A percentile compares a stretch with the other conserved stretches of the same genome.
phyloP scores from a whole-genome alignment of 2,888 invertebrate species.

The Electrophaes corylata region DNA sequence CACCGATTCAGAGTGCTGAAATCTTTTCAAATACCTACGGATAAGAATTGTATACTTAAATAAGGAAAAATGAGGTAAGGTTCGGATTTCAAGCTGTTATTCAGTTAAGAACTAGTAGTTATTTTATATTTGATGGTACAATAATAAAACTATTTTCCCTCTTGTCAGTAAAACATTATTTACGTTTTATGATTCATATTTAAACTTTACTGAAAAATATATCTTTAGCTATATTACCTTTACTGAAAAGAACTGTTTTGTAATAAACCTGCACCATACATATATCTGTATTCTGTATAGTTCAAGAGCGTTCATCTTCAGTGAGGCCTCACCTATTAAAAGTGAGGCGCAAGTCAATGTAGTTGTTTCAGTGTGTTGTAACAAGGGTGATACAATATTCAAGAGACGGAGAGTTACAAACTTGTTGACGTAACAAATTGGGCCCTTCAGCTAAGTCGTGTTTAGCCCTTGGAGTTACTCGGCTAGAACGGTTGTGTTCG shows the following conservation, averaged over 20 bases:
- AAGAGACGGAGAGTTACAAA: slow-evolving; percentile 21
- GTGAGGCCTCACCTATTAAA: background rate
- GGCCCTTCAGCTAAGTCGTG: slow-evolving; percentile 29
- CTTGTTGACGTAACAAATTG: slow-evolving; percentile 33
- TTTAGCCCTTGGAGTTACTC: slow-evolving; percentile 18
- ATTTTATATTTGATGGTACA: too few species aligned
- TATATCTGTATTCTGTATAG: too few species aligned
- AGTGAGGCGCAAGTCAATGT: background rate
- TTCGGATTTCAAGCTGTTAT: background rate
- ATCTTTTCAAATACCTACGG: background rate
- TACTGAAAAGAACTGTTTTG: too few species aligned
- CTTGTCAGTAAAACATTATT: too few species aligned
- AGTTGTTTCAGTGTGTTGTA: background rate
- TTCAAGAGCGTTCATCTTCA: too few species aligned
- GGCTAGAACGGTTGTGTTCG: slow-evolving; percentile 15
- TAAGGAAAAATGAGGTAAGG: too few species aligned
- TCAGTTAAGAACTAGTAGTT: too few species aligned
- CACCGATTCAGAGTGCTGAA: background rate
- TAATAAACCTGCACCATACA: too few species aligned
- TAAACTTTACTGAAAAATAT: too few species aligned
- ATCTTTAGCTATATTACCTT: too few species aligned
- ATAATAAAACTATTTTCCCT: too few species aligned
- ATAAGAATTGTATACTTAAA: background rate
- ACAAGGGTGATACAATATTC: slow-evolving; percentile 22
- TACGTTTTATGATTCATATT: too few species aligned